Percentiles rank a stretch among this genome's conserved stretches.
Evolutionary conservation across 2,113 vertebrate species (phyloP).

Genomic region (Onychostruthus taczanowskii): DNA sequence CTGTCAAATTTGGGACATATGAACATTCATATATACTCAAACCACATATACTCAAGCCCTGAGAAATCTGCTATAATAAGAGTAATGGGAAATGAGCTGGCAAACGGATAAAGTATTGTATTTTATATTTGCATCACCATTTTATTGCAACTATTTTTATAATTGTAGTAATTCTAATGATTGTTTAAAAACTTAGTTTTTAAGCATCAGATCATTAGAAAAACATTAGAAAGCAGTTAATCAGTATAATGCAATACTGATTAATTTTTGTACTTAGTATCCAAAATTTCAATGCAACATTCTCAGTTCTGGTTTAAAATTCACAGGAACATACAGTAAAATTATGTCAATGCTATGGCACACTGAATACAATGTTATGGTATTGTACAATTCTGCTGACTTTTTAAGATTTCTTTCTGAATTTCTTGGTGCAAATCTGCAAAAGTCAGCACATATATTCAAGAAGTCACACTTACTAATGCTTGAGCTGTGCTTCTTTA

Average conservation of each 20-base stretch:
- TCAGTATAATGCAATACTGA: conserved; percentile 51
- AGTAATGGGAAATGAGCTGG: background rate
- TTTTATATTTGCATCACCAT: background rate
- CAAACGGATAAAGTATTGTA: background rate
- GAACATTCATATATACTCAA: background rate
- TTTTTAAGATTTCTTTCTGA: conserved; percentile 28
- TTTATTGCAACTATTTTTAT: background rate
- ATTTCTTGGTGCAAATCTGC: background rate
- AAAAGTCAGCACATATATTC: background rate
- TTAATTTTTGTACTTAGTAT: conserved; percentile 10
- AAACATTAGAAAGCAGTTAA: conserved; percentile 62
- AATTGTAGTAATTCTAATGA: conserved; percentile 30
- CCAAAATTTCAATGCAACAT: background rate
- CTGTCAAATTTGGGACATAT: background rate
- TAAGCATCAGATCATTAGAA: conserved; percentile 43
- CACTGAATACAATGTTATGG: background rate
- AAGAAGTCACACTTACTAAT: background rate
- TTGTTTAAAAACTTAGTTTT: conserved; percentile 41
- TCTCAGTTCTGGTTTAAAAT: background rate
- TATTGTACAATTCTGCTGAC: background rate
- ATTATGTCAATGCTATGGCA: background rate
- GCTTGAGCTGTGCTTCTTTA: conserved; percentile 63
- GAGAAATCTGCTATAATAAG: background rate
- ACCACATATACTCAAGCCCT: background rate
- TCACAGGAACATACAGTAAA: background rate